phyloP scores from a whole-genome alignment of 64 coral and sea anemone genomes.

The Acropora tenuis region DNA sequence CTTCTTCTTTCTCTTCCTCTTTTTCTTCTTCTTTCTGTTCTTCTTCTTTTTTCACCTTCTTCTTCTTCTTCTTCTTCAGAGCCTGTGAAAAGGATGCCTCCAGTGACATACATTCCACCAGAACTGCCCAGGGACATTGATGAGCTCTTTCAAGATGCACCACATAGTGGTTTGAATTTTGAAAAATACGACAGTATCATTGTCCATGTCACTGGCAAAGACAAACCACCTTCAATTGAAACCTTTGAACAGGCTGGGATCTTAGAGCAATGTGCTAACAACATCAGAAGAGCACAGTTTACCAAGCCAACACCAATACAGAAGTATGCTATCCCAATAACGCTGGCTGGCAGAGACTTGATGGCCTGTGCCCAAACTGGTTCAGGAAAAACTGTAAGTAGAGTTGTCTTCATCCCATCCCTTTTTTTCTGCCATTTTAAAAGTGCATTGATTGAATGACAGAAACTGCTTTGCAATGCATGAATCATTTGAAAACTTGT shows the following conservation, averaged over 20 bases:
- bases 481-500: no score
- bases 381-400: conserved; percentile 96
- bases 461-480: no score
- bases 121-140: conserved; percentile 80
- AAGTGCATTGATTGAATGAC: no score
- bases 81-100: conserved; percentile 5
- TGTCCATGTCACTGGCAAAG: conserved; percentile 73
- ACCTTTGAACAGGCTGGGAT: conserved; percentile 86
- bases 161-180: conserved; percentile 93
- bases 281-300: conserved; percentile 83
- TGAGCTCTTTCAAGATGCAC: conserved; percentile 70
- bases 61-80: background rate
- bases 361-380: conserved; percentile 99
- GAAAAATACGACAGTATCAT: conserved; percentile 91
- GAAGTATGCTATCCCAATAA: conserved; percentile 92
- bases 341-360: conserved; percentile 76
- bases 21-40: no score
- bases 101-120: conserved; percentile 90
- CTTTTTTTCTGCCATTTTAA: no score
- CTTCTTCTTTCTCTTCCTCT: no score
- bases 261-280: conserved; percentile 68
- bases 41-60: no score
- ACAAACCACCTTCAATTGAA: conserved; percentile 59
- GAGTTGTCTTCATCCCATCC: background rate
- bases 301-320: conserved; percentile 93